These are phyloP conservation scores for Poecilia wingei DNA, from an alignment of 2,797 vertebrate species.

Conservation along the genomic window DNA sequence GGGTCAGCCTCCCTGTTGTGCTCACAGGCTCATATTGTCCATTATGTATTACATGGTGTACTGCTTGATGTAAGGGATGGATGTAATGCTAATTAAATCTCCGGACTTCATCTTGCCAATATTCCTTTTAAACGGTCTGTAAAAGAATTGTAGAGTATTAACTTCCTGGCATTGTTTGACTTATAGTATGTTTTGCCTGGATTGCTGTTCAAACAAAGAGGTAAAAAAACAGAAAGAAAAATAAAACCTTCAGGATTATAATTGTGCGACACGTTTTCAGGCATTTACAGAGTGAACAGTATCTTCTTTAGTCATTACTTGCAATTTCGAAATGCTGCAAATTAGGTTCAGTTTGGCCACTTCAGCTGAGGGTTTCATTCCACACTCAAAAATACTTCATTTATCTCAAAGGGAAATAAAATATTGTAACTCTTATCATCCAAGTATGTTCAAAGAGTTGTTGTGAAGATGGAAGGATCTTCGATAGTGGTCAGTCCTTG, in stretches of 20 bases:
- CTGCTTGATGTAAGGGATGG: constrained; percentile 56
- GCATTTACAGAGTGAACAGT: neutral
- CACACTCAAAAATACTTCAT: neutral
- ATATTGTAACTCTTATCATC: neutral
- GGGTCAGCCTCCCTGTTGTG: constrained; percentile 73
- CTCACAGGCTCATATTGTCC: constrained; percentile 62
- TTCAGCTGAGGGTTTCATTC: neutral
- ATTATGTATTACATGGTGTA: constrained; percentile 68
- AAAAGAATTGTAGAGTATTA: constrained; percentile 11
- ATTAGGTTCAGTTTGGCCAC: neutral
- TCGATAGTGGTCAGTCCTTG: neutral
- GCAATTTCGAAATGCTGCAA: neutral
- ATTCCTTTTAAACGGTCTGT: constrained; percentile 37
- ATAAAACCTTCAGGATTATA: neutral
- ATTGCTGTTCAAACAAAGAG: constrained; percentile 15
- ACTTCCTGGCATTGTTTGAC: neutral
- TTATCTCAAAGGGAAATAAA: neutral
- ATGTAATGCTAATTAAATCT: constrained; percentile 48
- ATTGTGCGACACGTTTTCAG: neutral
- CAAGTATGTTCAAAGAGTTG: neutral
- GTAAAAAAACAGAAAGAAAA: neutral
- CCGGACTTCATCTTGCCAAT: constrained; percentile 24
- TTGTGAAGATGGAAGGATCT: neutral
- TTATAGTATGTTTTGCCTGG: neutral
- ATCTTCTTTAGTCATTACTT: neutral